Conservation (phyloP, 2,113 vertebrate species). For the Falcunculus frontatus region DNA sequence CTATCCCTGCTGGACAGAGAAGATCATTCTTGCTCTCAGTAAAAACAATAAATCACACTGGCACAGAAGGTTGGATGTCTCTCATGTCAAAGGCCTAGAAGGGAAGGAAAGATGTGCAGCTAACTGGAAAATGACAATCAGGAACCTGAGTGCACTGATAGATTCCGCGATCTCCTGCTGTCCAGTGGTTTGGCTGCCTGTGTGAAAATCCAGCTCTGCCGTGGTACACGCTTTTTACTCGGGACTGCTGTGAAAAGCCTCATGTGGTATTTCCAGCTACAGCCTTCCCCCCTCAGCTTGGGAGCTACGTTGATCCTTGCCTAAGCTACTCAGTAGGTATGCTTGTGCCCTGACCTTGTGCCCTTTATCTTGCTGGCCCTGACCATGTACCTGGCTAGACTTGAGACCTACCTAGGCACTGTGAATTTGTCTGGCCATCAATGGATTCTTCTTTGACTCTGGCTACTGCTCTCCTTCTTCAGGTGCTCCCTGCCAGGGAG, state of each 20-base stretch:
- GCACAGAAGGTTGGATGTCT: background rate
- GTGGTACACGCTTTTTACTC: background rate
- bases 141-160: background rate
- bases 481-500: background rate
- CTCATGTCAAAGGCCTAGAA: background rate
- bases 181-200: background rate
- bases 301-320: background rate
- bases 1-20: background rate
- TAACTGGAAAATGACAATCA: background rate
- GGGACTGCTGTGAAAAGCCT: background rate
- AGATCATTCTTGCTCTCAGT: background rate
- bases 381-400: background rate
- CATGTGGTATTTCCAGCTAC: background rate
- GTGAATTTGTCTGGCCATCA: background rate
- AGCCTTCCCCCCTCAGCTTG: fast-evolving
- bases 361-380: background rate
- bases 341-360: background rate
- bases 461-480: background rate
- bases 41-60: background rate
- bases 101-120: background rate
- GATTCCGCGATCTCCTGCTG: background rate
- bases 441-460: background rate
- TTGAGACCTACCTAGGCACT: background rate
- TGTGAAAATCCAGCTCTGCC: background rate
- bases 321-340: background rate